Conservation (phyloP, 2,888 invertebrate species). For the Seira ritae region DNA sequence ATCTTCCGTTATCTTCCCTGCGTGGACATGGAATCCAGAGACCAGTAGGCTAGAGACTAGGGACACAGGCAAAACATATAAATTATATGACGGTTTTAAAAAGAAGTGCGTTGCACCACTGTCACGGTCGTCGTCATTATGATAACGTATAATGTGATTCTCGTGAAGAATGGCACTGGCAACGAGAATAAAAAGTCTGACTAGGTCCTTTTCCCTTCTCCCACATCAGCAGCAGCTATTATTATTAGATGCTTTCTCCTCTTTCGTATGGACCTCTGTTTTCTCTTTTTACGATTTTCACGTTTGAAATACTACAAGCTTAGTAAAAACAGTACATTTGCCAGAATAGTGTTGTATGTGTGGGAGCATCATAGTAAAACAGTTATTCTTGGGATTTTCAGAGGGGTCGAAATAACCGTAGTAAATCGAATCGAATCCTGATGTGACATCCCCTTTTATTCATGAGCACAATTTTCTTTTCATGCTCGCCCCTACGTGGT, state of each 20-base stretch:
- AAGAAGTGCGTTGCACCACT: constrained; percentile 39
- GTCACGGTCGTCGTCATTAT: constrained; percentile 48
- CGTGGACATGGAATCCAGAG: constrained; percentile 16
- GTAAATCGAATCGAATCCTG: constrained; percentile 66
- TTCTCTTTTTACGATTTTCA: background rate
- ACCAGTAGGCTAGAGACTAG: constrained; percentile 26
- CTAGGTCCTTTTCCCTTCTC: background rate
- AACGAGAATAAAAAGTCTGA: background rate
- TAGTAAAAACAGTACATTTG: no score
- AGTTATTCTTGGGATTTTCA: no score
- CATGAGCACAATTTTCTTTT: constrained; percentile 67
- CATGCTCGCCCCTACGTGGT: constrained; percentile 60
- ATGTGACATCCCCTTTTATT: constrained; percentile 69
- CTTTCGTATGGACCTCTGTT: background rate
- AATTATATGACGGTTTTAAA: constrained; percentile 30
- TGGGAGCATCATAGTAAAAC: background rate
- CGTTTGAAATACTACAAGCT: no score
- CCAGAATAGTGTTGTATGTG: no score
- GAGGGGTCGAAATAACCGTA: constrained; percentile 44
- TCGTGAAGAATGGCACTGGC: background rate
- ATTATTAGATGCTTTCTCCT: constrained; percentile 1
- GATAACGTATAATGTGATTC: constrained; percentile 39
- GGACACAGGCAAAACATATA: constrained; percentile 24
- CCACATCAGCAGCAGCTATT: background rate
- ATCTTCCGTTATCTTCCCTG: constrained; percentile 11